These are phyloP conservation scores for Poeciliopsis prolifica DNA, from an alignment of 2,113 vertebrate genomes.

Conservation along the genomic window DNA sequence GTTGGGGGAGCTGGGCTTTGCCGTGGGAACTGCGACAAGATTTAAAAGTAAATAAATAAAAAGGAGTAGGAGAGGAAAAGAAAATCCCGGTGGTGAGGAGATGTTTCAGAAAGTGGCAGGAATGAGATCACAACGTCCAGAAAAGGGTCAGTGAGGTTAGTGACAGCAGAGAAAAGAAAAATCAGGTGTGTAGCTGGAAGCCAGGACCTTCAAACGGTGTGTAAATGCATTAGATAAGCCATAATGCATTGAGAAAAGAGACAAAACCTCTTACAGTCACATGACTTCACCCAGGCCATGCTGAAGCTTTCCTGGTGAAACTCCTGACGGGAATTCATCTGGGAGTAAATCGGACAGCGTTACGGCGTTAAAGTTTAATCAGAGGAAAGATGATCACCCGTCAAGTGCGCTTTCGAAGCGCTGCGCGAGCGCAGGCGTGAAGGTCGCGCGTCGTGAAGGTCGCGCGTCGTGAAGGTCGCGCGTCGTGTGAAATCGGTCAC, in stretches of 20 bases:
- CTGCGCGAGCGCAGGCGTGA: background rate
- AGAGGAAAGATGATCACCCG: conserved; percentile 46
- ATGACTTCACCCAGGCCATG: conserved; percentile 34
- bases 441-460: conserved; percentile 34
- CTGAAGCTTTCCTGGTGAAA: conserved; percentile 23
- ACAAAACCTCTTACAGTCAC: conserved; percentile 41
- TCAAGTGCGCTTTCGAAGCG: background rate
- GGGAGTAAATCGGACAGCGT: conserved; percentile 28
- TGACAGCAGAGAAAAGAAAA: conserved; percentile 15
- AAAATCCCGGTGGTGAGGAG: conserved; percentile 3
- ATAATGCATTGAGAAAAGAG: conserved; percentile 24
- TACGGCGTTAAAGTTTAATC: conserved; percentile 45
- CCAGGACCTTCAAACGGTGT: conserved; percentile 19
- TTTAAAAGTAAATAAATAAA: background rate
- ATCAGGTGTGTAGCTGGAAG: conserved; percentile 31
- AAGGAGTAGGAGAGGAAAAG: background rate
- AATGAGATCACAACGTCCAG: conserved; percentile 7
- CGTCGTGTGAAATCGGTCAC: conserved; percentile 39
- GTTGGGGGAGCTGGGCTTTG: conserved; percentile 90
- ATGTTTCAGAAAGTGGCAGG: background rate
- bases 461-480: conserved; percentile 48
- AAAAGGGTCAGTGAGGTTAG: conserved; percentile 53
- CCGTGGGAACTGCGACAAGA: conserved; percentile 86
- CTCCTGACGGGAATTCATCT: conserved; percentile 6
- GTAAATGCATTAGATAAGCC: conserved; percentile 38